Evolutionary conservation across 2,888 invertebrate species (phyloP).

Genomic region (Isoperla grammatica): DNA sequence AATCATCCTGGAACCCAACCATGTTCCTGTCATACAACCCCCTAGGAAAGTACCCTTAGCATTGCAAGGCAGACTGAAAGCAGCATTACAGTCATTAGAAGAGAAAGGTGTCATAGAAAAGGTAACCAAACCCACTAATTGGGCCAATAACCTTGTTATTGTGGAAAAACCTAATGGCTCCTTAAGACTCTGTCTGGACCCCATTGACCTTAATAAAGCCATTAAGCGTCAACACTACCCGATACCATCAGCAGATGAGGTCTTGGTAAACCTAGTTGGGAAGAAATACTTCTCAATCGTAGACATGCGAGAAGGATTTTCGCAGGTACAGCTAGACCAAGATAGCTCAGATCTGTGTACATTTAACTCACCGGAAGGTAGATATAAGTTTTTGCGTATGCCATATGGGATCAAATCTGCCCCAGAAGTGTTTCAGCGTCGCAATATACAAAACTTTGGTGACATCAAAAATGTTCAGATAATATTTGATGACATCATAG

Average conservation of each 20-base stretch:
- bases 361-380: conserved; percentile 26
- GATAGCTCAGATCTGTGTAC: conserved; percentile 23
- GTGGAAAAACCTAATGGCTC: conserved; percentile 35
- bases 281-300: conserved; percentile 23
- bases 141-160: conserved; percentile 34
- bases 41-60: too few relatives aligned
- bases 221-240: conserved; percentile 30
- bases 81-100: too few relatives aligned
- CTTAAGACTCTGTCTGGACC: conserved; percentile 36
- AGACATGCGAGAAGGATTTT: conserved; percentile 25
- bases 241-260: conserved; percentile 33
- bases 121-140: conserved; percentile 23
- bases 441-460: conserved; percentile 37
- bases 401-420: conserved; percentile 24
- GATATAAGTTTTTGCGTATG: conserved; percentile 21
- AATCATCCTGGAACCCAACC: too few relatives aligned
- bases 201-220: conserved; percentile 33
- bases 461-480: conserved; percentile 38
- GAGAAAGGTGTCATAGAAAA: not conserved
- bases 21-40: too few relatives aligned
- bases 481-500: conserved; percentile 39
- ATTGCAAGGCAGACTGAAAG: too few relatives aligned
- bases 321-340: conserved; percentile 21
- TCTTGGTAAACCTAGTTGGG: not conserved
- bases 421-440: not conserved